These are phyloP conservation scores for Eupithecia inturbata DNA, from an alignment of 2,888 invertebrate genomes.

Conservation along the genomic window DNA sequence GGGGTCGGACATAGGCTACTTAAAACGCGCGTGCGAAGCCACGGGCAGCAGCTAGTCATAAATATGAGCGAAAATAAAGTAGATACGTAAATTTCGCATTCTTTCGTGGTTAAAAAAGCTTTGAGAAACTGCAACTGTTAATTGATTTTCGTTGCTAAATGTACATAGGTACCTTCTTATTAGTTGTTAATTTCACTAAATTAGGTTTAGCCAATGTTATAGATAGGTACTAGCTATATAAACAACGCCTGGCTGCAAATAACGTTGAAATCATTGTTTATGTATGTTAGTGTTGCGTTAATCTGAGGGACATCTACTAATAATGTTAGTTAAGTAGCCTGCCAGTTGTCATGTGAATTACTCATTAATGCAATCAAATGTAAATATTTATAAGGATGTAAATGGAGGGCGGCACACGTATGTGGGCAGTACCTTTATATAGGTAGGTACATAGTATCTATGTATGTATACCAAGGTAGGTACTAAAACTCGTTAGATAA, in stretches of 20 bases:
- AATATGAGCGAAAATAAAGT: not conserved
- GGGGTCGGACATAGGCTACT: no score
- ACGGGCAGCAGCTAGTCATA: no score
- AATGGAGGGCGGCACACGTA: constrained; percentile 5
- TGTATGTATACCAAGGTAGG: not conserved
- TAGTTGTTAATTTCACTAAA: not conserved
- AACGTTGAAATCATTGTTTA: not conserved
- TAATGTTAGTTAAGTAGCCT: constrained; percentile 6
- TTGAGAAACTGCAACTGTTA: not conserved
- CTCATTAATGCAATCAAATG: constrained; percentile 17
- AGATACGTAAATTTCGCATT: no score
- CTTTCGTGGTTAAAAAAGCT: not conserved
- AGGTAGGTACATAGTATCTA: not conserved
- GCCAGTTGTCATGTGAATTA: constrained; percentile 12
- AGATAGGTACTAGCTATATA: not conserved
- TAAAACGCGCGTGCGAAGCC: no score
- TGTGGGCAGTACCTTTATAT: not conserved
- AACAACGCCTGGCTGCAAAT: not conserved
- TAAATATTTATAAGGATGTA: constrained; percentile 26
- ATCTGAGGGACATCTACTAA: constrained; percentile 5
- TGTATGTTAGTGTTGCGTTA: constrained; percentile 7
- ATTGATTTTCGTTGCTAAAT: not conserved
- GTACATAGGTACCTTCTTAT: no score
- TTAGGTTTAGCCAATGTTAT: not conserved
- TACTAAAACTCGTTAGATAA: not conserved